phyloP scores from a whole-genome alignment of 2,888 invertebrate species.

The Pachymerium ferrugineum region DNA sequence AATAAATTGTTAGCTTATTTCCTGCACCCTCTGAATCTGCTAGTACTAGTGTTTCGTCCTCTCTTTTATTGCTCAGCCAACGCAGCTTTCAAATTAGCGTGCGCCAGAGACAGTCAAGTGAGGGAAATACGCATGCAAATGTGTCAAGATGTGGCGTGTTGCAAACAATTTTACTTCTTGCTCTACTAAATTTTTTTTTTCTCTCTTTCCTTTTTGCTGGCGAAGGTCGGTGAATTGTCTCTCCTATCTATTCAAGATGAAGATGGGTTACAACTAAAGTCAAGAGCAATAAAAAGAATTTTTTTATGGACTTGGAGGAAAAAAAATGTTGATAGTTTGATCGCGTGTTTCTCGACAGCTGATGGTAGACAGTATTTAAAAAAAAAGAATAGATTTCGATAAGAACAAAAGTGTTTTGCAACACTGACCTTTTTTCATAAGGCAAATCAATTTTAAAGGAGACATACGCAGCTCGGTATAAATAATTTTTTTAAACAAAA shows the following conservation, averaged over 20 bases:
- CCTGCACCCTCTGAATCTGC: constrained; percentile 12
- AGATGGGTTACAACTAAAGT: neutral
- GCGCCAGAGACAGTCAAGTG: constrained; percentile 10
- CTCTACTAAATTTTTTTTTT: neutral
- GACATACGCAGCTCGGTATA: too few relatives aligned
- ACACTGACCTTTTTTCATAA: neutral
- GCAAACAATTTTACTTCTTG: constrained; percentile 13
- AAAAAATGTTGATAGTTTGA: neutral
- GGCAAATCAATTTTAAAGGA: neutral
- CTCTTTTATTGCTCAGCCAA: constrained; percentile 15
- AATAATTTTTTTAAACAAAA: too few relatives aligned
- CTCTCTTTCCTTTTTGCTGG: neutral
- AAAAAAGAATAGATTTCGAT: neutral
- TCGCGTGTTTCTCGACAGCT: constrained; percentile 2
- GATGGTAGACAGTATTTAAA: neutral
- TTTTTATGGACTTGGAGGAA: too few relatives aligned
- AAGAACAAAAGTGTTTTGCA: neutral
- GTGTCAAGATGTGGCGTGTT: constrained; percentile 25
- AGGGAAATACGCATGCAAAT: constrained; percentile 11
- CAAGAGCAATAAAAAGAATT: neutral
- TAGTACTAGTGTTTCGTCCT: constrained; percentile 2
- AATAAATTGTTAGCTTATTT: constrained; percentile 23
- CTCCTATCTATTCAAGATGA: constrained; percentile 4
- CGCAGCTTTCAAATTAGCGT: constrained; percentile 18
- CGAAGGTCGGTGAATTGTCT: neutral